These are phyloP conservation scores for Patagioenas fasciata DNA, from an alignment of 2,113 vertebrate genomes.

Conservation along the genomic window DNA sequence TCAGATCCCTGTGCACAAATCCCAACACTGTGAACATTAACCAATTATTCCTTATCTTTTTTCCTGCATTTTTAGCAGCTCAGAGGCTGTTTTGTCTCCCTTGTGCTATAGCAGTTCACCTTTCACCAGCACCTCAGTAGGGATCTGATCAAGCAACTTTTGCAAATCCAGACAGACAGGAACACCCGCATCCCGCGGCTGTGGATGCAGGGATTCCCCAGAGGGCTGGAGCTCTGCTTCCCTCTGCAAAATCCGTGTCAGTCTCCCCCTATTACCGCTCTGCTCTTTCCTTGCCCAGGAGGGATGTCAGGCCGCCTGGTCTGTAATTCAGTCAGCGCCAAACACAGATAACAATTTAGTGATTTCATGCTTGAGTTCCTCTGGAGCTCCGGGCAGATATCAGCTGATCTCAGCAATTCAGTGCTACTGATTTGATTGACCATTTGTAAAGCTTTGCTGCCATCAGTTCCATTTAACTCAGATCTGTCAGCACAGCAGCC, in stretches of 20 bases:
- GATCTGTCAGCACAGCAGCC: background rate
- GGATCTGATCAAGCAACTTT: background rate
- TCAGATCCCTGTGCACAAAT: background rate
- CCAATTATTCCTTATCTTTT: background rate
- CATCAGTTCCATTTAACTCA: background rate
- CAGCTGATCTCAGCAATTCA: background rate
- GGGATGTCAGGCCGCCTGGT: background rate
- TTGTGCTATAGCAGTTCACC: rapidly evolving
- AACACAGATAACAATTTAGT: background rate
- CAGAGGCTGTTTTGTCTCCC: background rate
- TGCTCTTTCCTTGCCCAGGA: background rate
- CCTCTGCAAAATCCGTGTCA: background rate
- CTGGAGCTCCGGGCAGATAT: background rate
- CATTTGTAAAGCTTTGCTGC: background rate
- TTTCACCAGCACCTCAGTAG: background rate
- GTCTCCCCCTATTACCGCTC: background rate
- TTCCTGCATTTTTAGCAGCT: background rate
- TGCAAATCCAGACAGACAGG: background rate
- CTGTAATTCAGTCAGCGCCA: background rate
- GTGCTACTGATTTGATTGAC: background rate
- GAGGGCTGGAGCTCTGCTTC: background rate
- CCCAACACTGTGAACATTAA: rapidly evolving
- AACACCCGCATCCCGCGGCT: background rate
- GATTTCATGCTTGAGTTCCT: background rate
- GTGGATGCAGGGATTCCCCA: background rate